A percentile compares a stretch with the other conserved stretches of the same genome.
These are phyloP conservation scores for Ctenicera cuprea DNA, from an alignment of 2,888 invertebrate species.

Conservation along the genomic window DNA sequence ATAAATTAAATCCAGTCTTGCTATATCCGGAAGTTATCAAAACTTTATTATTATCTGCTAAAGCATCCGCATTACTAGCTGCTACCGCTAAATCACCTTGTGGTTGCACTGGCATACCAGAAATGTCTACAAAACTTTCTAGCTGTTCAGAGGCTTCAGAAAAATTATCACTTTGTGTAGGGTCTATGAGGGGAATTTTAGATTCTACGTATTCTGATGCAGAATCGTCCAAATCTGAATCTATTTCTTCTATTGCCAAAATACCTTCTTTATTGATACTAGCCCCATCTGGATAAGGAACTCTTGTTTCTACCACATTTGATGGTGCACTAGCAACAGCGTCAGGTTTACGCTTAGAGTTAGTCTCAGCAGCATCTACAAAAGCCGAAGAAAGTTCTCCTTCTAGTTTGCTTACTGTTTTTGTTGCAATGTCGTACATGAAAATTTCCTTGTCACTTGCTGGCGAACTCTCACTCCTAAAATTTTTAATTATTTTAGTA, in stretches of 20 bases:
- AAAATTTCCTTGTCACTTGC: conserved; percentile 84
- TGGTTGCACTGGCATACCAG: conserved; percentile 54
- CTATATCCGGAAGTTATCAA: conserved; percentile 63
- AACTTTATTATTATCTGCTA: conserved; percentile 45
- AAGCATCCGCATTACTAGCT: conserved; percentile 48
- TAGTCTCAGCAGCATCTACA: conserved; percentile 91
- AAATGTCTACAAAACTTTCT: conserved; percentile 64
- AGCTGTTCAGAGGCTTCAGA: conserved; percentile 64
- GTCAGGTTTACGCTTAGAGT: conserved; percentile 74
- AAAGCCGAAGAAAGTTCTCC: conserved; percentile 90
- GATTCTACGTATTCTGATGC: conserved; percentile 63
- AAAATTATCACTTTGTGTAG: conserved; percentile 59
- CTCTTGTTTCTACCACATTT: conserved; percentile 64
- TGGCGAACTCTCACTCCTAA: conserved; percentile 53
- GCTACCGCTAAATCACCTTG: conserved; percentile 60
- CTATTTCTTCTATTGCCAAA: conserved; percentile 16
- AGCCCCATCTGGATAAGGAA: conserved; percentile 59
- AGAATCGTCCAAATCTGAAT: conserved; percentile 56
- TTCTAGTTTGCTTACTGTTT: conserved; percentile 84
- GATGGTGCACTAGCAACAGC: conserved; percentile 60
- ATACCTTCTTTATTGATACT: conserved; percentile 31
- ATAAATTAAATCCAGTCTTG: conserved; percentile 63
- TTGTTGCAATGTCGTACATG: conserved; percentile 88
- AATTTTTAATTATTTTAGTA: conserved; percentile 10
- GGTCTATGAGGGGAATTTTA: conserved; percentile 63